Evolutionary conservation across 2,888 invertebrate species (phyloP), one percentile per base, ranked within the genome.

Genomic region (Oscheius sp.): DNA sequence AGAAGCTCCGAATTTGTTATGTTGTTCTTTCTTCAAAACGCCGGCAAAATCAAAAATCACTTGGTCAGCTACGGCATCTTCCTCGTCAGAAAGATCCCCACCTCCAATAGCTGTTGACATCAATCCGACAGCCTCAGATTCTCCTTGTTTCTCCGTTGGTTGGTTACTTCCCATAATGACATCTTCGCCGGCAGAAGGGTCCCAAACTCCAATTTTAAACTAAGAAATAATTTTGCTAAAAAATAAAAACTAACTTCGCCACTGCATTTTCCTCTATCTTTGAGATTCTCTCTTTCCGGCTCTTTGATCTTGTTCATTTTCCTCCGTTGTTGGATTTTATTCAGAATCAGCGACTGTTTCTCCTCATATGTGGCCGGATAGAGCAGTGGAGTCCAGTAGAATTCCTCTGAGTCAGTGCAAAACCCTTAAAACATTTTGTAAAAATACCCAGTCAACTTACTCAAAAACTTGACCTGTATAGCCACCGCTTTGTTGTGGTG

Each of bases 351-450:
- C 27, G 73, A 73, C 39, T 77, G 72, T 48, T 72, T 76, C 64
- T 79, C 79, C 55, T 79, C 79, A 34, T 71, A 72, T 0, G 71
- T 88, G 83, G 92, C 93, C 94, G 95, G 95, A 86, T 95, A 95
- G 88, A 95, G 93, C n/a, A 97, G 88, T 1, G 93, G 91, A 0
- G 92, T 92, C 95, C 96, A 96, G 68, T 91, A 90, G 84, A 92
- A 93, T 73, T 90, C 91, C 75, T 75, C 73, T n/a, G 45, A n/a
- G n/a, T n/a, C n/a, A n/a, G n/a, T n/a, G n/a, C n/a, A n/a, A n/a
- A n/a, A n/a, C n/a, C n/a, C n/a, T n/a, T n/a, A n/a, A n/a, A n/a
- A n/a, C n/a, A n/a, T n/a, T n/a, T n/a, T n/a, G n/a, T n/a, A n/a
- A n/a, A n/a, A n/a, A n/a, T n/a, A n/a, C n/a, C n/a, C n/a, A n/a